Conservation (phyloP, 2,888 invertebrate genomes). For the Philhelius pedissequus region DNA sequence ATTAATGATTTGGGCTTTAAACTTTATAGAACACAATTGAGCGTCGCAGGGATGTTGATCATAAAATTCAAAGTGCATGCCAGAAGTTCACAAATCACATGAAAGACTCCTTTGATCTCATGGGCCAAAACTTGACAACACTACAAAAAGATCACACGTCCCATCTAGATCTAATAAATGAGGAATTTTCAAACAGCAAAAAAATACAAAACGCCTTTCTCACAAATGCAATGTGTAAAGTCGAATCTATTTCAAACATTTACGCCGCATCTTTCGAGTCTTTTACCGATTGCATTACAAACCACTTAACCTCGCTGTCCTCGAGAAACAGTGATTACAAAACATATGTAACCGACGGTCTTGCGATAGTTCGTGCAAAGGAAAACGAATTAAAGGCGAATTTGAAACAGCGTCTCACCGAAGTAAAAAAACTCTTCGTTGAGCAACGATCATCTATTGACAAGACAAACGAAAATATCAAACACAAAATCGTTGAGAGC, state of each 20-base stretch:
- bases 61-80: conserved; percentile 74
- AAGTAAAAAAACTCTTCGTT: conserved; percentile 71
- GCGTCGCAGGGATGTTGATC: conserved; percentile 76
- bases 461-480: conserved; percentile 70
- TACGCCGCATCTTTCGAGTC: conserved; percentile 70
- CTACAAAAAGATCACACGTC: conserved; percentile 73
- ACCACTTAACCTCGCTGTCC: conserved; percentile 69
- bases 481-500: conserved; percentile 68
- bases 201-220: conserved; percentile 72
- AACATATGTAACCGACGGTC: conserved; percentile 62
- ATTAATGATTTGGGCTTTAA: neutral
- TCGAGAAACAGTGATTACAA: conserved; percentile 71
- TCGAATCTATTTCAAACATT: conserved; percentile 71
- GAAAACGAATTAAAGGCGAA: conserved; percentile 70
- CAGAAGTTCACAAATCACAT: conserved; percentile 75
- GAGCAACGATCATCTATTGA: conserved; percentile 71
- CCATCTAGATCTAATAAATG: conserved; percentile 71
- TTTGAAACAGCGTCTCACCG: conserved; percentile 71
- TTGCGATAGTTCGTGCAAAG: conserved; percentile 71
- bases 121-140: conserved; percentile 72
- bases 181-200: conserved; percentile 74
- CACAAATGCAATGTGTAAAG: conserved; percentile 70
- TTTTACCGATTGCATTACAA: conserved; percentile 69
- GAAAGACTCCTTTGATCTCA: conserved; percentile 73
- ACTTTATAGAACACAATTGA: conserved; percentile 74